These are phyloP conservation scores for Neogale vison DNA, from an alignment of 2,113 vertebrate genomes.

Conservation along the genomic window DNA sequence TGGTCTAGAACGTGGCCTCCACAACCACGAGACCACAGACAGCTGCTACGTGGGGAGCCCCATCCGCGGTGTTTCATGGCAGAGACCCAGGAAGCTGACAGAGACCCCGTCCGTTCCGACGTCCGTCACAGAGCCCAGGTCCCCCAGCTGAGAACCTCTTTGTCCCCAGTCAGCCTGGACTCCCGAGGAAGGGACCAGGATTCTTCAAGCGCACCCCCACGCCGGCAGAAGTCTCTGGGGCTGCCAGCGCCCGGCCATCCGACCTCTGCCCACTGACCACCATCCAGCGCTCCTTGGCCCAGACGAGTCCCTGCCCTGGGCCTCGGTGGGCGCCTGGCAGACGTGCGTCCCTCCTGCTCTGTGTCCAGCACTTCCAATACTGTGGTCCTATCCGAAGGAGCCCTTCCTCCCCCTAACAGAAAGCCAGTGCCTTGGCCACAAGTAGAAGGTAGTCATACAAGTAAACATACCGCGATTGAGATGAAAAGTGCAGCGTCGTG, in stretches of 20 bases:
- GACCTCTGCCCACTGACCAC: rapidly evolving
- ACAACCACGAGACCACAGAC: rapidly evolving
- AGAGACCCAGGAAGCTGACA: rapidly evolving
- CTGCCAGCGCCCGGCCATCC: rapidly evolving
- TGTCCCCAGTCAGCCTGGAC: rapidly evolving
- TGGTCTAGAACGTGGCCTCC: rapidly evolving
- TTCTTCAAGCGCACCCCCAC: rapidly evolving
- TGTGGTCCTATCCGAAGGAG: neutral
- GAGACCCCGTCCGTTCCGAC: rapidly evolving
- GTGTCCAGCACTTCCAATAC: rapidly evolving
- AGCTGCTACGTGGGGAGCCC: rapidly evolving
- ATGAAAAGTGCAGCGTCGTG: neutral
- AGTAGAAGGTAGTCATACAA: constrained; percentile 40
- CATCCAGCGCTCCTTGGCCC: rapidly evolving
- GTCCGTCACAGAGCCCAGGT: rapidly evolving
- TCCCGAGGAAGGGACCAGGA: rapidly evolving
- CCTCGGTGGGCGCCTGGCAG: neutral
- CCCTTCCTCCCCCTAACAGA: neutral
- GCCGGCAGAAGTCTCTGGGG: rapidly evolving
- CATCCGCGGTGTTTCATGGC: rapidly evolving
- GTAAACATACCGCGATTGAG: neutral
- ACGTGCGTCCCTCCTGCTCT: rapidly evolving
- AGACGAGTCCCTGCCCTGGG: rapidly evolving
- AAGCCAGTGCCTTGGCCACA: neutral
- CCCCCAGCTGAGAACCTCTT: rapidly evolving